Base-by-base conservation (phyloP, 2,888 invertebrate genomes). In the Luperina nickerlii region DNA sequence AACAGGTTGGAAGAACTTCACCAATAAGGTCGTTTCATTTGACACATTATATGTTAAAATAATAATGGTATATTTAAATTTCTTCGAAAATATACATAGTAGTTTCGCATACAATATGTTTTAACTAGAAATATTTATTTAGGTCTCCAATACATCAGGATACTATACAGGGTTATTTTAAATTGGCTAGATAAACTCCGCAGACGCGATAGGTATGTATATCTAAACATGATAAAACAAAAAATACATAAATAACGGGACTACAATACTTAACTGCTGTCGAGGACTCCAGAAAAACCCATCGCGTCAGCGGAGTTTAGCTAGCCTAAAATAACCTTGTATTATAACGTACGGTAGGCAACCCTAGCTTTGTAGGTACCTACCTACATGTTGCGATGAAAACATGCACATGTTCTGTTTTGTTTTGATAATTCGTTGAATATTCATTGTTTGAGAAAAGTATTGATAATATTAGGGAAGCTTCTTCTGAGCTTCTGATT, bases 351-450 rank as follows among this genome's bases (percentile, higher is more conserved):
- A 32, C 0, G 0, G 11, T 11, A 6, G 32, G 6, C 65, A 65
- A 24, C 65, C 65, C 65, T 65, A 24, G 20, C 11, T 20, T 48
- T 48, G 3, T 27, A 42, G 42, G 27, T 57, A 62, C 70, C 7
- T 57, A 24, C 20, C 38, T 51, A 65, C 20, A 74, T 57, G 57
- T 62, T 48, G 13, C 63, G 48, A 83, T 69, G 57, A 73, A 78
- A 74, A 82, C 65, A 69, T 63, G 69, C 66, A 69, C 76, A 38
- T 72, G 54, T 81, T 68, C 5, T 24, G 8, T 42, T 42, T 69
- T 84, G 84, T 82, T 84, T 79, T 73, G 68, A 69, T 68, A 63
- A 15, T 60, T 20, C 1, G 51, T 45, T 69, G 4, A 69, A 79
- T 73, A 69, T 84, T 79, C 63, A 79, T 82, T 82, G 84, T 79